A percentile compares a stretch with the other conserved stretches of the same genome.
phyloP scores from a whole-genome alignment of 1,140 invertebrate species.

The Tetramorium simillimum region DNA sequence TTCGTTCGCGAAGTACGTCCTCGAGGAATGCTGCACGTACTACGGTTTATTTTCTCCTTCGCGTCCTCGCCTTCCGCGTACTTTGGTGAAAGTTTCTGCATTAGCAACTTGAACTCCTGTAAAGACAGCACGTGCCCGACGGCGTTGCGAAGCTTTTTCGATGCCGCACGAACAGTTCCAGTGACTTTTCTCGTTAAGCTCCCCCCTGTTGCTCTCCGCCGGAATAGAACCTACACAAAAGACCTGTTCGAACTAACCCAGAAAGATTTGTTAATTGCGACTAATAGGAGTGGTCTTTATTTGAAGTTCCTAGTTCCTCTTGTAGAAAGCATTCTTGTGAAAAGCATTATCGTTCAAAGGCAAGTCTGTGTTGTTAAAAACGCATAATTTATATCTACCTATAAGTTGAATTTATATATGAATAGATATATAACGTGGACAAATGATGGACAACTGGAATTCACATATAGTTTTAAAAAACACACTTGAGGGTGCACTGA shows the following conservation, averaged over 20 bases:
- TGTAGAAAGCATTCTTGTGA: neutral
- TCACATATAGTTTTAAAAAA: too few relatives aligned
- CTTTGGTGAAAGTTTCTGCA: conserved; percentile 61
- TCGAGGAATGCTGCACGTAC: conserved; percentile 51
- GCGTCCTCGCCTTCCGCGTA: conserved; percentile 6
- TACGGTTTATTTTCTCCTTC: conserved; percentile 53
- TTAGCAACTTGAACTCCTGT: conserved; percentile 59
- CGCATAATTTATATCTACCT: neutral
- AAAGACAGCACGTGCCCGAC: conserved; percentile 50
- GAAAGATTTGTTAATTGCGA: conserved; percentile 58
- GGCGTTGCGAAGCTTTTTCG: conserved; percentile 49
- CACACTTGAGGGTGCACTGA: too few relatives aligned
- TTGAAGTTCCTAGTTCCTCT: neutral
- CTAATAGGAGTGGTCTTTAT: neutral
- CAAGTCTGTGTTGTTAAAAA: neutral
- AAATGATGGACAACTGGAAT: too few relatives aligned
- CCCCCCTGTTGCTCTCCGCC: conserved; percentile 30
- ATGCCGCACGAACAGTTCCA: conserved; percentile 45
- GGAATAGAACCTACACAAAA: conserved; percentile 10
- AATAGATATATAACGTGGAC: neutral
- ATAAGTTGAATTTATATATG: neutral
- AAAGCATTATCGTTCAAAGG: neutral
- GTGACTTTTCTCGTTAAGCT: conserved; percentile 51
- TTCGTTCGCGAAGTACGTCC: conserved; percentile 11
- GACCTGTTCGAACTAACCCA: conserved; percentile 13